Conservation (phyloP, 2,888 invertebrate genomes). For the Dolomedes plantarius region DNA sequence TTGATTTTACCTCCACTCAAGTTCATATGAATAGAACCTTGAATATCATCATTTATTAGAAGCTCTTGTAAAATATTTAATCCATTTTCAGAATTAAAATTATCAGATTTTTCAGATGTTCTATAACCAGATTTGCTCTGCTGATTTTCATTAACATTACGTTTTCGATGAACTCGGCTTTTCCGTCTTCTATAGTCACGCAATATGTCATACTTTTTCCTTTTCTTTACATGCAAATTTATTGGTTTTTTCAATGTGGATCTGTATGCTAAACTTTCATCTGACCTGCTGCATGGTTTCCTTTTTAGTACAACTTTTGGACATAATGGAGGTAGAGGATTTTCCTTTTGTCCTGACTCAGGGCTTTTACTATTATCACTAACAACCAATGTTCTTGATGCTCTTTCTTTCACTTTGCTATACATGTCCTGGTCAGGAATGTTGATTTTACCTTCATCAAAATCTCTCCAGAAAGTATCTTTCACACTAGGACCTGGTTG, state of each 20-base stretch:
- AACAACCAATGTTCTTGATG: conserved; percentile 25
- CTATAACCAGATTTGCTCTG: conserved; percentile 23
- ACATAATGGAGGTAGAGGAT: conserved; percentile 29
- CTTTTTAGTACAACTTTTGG: conserved; percentile 63
- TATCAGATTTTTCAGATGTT: conserved; percentile 22
- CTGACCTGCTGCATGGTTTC: conserved; percentile 39
- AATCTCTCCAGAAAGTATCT: conserved; percentile 77
- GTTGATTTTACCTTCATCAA: conserved; percentile 76
- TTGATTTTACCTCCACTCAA: conserved; percentile 23
- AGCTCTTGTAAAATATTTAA: conserved; percentile 59
- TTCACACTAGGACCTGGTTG: conserved; percentile 35
- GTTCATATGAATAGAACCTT: conserved; percentile 22
- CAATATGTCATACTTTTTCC: conserved; percentile 60
- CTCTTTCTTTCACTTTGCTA: conserved; percentile 76
- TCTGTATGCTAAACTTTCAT: conserved; percentile 35
- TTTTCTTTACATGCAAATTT: conserved; percentile 47
- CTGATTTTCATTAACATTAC: conserved; percentile 44
- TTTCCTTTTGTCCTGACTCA: conserved; percentile 48
- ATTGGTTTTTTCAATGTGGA: conserved; percentile 50
- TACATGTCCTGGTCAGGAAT: conserved; percentile 76
- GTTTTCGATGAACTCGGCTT: conserved; percentile 44
- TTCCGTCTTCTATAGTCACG: conserved; percentile 49
- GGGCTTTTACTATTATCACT: conserved; percentile 27
- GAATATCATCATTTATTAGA: conserved; percentile 49
- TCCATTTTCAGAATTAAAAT: conserved; percentile 4